A percentile compares a stretch with the other conserved stretches of the same genome.
phyloP scores from a whole-genome alignment of 1,140 invertebrate genomes.

The Brachionus manjavacas region DNA sequence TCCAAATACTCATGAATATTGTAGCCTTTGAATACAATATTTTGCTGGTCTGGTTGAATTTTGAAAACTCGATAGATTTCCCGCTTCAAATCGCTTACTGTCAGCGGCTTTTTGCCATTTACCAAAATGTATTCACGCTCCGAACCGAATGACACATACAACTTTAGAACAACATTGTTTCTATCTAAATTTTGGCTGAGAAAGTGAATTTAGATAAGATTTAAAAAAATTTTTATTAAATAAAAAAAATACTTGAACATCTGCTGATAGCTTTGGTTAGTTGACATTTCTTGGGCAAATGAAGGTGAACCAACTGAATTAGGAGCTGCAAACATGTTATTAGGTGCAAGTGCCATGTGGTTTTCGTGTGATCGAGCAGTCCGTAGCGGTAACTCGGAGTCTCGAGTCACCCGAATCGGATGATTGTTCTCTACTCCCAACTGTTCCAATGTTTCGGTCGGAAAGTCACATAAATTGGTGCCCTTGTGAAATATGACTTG shows the following conservation, averaged over 20 bases:
- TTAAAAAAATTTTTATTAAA: background rate
- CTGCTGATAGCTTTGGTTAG: background rate
- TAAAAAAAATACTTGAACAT: background rate
- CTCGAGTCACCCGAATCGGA: slow-evolving; percentile 24
- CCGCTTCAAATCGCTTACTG: slow-evolving; percentile 6
- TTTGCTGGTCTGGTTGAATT: slow-evolving; percentile 21
- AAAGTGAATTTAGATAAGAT: too few species aligned
- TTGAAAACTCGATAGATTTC: slow-evolving; percentile 25
- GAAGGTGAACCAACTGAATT: background rate
- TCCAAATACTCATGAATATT: background rate
- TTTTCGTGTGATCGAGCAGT: background rate
- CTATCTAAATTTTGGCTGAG: slow-evolving; percentile 12
- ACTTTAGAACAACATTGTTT: slow-evolving; percentile 20
- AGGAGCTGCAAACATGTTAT: background rate
- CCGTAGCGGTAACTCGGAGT: background rate
- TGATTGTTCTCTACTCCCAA: slow-evolving; percentile 39
- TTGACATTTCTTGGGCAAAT: background rate
- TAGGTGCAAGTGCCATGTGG: background rate
- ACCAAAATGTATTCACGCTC: slow-evolving; percentile 24
- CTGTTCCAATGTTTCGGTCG: slow-evolving; percentile 13
- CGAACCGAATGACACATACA: slow-evolving; percentile 23
- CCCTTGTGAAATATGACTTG: slow-evolving; percentile 16
- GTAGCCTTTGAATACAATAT: slow-evolving; percentile 13
- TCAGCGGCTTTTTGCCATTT: slow-evolving; percentile 5
- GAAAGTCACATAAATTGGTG: slow-evolving; percentile 28